phyloP scores from a whole-genome alignment of 35 echinoderm and acorn worm genomes.

The Lytechinus variegatus region DNA sequence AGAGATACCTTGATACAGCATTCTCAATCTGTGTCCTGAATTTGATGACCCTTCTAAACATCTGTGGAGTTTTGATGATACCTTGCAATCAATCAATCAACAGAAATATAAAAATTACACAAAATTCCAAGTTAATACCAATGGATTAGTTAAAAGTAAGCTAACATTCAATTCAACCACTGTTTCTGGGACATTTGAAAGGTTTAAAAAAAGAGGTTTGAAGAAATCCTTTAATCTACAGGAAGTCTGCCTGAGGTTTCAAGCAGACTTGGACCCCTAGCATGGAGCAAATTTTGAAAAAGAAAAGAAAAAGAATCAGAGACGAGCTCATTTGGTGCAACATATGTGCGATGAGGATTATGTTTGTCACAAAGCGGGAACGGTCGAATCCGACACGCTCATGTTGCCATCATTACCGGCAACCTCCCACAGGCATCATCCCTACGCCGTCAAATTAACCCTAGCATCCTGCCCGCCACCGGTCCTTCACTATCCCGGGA shows the following conservation, averaged over 20 bases:
- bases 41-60: not conserved
- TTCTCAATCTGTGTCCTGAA: not conserved
- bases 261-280: not conserved
- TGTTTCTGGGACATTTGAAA: not conserved
- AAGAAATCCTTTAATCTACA: conserved; percentile 3
- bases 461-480: not conserved
- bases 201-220: not conserved
- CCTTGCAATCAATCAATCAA: not conserved
- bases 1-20: not conserved
- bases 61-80: not conserved
- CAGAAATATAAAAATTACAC: not conserved
- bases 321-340: not conserved
- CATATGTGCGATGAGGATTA: not conserved
- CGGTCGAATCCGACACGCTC: not conserved
- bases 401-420: not conserved
- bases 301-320: not conserved
- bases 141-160: not conserved
- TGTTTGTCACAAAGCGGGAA: not conserved
- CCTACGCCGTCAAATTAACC: not conserved
- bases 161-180: conserved; percentile 12
- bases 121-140: not conserved
- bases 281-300: not conserved
- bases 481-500: not conserved
- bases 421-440: not conserved
- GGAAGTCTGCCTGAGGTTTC: not conserved